These are phyloP conservation scores for Sylvicola cinctus DNA, from an alignment of 2,888 invertebrate genomes.

Conservation along the genomic window DNA sequence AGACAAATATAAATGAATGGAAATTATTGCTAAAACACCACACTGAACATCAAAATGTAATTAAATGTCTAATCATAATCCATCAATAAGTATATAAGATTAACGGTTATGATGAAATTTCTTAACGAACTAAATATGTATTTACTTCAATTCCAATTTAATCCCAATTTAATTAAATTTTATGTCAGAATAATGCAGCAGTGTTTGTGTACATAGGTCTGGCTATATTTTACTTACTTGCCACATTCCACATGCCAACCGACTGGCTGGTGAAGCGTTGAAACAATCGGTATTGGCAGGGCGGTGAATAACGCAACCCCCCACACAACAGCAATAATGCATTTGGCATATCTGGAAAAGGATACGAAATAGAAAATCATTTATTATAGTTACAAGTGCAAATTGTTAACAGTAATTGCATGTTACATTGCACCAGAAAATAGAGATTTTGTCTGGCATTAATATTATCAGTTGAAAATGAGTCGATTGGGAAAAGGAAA, in stretches of 20 bases:
- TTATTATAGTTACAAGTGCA: neutral
- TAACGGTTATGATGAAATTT: too few relatives aligned
- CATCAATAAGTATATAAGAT: too few relatives aligned
- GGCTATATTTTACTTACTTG: slow-evolving; percentile 29
- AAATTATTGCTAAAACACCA: too few relatives aligned
- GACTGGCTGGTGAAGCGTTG: slow-evolving; percentile 39
- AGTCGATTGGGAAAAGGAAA: too few relatives aligned
- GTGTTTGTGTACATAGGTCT: too few relatives aligned
- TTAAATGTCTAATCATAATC: too few relatives aligned
- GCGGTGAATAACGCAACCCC: slow-evolving; percentile 49
- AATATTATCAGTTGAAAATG: neutral
- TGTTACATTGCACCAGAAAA: neutral
- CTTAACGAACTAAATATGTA: too few relatives aligned
- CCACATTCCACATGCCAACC: slow-evolving; percentile 40
- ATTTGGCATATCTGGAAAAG: slow-evolving; percentile 20
- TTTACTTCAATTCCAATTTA: too few relatives aligned
- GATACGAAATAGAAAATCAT: neutral
- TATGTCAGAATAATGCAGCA: too few relatives aligned
- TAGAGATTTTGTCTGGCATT: neutral
- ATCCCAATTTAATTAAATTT: too few relatives aligned
- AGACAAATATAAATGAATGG: too few relatives aligned
- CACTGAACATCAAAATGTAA: too few relatives aligned
- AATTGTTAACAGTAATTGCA: neutral
- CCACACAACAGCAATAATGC: slow-evolving; percentile 23
- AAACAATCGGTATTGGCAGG: slow-evolving; percentile 61